Conservation (phyloP, 2,797 vertebrate species). For the Eurystomus glaucurus region DNA sequence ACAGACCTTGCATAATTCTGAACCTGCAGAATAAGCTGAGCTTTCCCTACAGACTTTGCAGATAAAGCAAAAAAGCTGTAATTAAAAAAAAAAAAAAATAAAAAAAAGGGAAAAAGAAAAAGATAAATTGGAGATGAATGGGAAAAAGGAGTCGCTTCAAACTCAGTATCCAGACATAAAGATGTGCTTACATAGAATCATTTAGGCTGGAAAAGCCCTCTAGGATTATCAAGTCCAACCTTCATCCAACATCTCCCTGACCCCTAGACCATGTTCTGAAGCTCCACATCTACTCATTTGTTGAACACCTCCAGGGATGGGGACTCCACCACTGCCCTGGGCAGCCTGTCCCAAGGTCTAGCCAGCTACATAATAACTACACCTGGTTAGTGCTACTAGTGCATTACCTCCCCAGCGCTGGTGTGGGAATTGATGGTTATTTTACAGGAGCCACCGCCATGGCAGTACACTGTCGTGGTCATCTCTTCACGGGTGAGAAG, state of each 20-base stretch:
- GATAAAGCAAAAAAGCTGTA: neutral
- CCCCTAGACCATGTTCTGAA: too few relatives aligned
- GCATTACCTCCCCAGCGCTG: slow-evolving; percentile 91
- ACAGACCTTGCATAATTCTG: neutral
- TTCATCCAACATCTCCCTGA: too few relatives aligned
- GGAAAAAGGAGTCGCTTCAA: neutral
- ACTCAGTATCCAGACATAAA: neutral
- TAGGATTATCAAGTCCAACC: too few relatives aligned
- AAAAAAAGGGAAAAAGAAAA: neutral
- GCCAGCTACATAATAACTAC: too few relatives aligned
- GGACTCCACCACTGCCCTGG: too few relatives aligned
- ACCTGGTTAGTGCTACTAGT: neutral
- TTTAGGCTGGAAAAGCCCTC: too few relatives aligned
- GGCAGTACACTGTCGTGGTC: slow-evolving; percentile 94
- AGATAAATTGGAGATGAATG: neutral
- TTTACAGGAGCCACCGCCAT: slow-evolving; percentile 95
- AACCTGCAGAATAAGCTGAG: neutral
- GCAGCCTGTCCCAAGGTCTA: too few relatives aligned
- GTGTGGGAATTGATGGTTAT: slow-evolving; percentile 97
- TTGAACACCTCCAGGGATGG: too few relatives aligned
- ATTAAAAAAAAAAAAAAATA: neutral
- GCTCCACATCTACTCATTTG: too few relatives aligned
- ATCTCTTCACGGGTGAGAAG: slow-evolving; percentile 92
- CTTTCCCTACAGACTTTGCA: neutral
- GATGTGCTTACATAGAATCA: neutral